These are phyloP conservation scores for Phoebastria nigripes DNA, from an alignment of 2,797 vertebrate genomes.

Conservation along the genomic window DNA sequence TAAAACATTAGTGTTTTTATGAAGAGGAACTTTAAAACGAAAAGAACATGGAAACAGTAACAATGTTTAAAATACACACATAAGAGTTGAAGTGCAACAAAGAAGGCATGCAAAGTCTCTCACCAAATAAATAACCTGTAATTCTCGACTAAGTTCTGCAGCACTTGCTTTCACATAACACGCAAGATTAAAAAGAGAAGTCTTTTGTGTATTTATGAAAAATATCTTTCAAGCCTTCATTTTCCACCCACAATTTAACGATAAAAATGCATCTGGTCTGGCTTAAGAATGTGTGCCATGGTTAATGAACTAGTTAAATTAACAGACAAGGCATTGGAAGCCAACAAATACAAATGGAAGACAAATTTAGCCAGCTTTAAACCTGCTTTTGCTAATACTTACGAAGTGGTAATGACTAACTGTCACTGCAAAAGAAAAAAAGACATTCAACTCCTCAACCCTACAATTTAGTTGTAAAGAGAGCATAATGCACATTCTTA, in stretches of 20 bases:
- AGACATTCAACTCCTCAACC: background rate
- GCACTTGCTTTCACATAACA: background rate
- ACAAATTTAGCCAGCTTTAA: background rate
- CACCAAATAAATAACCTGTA: background rate
- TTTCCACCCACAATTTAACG: background rate
- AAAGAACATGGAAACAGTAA: background rate
- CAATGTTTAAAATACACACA: background rate
- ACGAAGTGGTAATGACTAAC: background rate
- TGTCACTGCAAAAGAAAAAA: background rate
- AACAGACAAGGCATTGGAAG: background rate
- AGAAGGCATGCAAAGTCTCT: background rate
- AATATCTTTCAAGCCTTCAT: background rate
- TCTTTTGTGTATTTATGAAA: background rate
- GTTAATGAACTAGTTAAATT: background rate
- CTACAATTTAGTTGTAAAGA: background rate
- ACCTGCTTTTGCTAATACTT: background rate
- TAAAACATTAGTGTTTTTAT: background rate
- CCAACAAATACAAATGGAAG: background rate
- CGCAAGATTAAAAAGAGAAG: background rate
- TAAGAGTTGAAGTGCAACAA: background rate
- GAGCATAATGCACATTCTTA: background rate
- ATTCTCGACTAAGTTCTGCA: background rate
- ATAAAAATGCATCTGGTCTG: background rate
- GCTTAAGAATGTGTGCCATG: rapidly evolving
- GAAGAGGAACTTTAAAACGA: background rate